Evolutionary conservation across 2,888 invertebrate genomes (phyloP), one percentile per base, ranked within the genome.

Genomic region (Pollenia griseotomentosa): DNA sequence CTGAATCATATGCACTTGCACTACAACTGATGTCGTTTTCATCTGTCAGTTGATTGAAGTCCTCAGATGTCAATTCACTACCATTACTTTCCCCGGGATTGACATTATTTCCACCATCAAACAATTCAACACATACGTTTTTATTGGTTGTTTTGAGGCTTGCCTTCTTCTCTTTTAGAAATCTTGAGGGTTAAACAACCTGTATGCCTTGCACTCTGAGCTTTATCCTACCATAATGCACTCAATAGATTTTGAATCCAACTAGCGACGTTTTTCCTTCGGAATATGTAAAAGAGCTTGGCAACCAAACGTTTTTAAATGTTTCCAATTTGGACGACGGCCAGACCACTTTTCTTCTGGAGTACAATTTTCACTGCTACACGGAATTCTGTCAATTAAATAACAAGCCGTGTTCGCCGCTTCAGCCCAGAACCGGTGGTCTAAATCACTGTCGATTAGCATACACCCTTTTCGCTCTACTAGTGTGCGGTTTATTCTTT

Each of bases 291-390:
- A 83, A 61, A 88, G 79, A 1, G 86, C 84, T 19, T 68, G 74
- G 12, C 86, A 88, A 3, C 88, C 86, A 75, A 87, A 88, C 7
- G 88, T 71, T 55, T 85, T 80, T n/a, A 88, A 59, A 12, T 53
- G 46, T 63, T 57, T 78, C 11, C 88, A 68, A 59, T 80, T 59
- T 53, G 85, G 84, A 65, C 61, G 74, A 66, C 51, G 71, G 0
- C 70, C 68, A 11, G 74, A 51, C 85, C 89, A 88, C 40, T 85
- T 61, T 84, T 87, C 86, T 68, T 88, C 81, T 10, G 88, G 87
- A 55, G 61, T 79, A 19, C 57, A 23, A 7, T 82, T 51, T 12
- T 78, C 61, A 53, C 59, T 61, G 53, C 81, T 80, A 48, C 85
- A 86, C 2, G 86, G 87, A 16, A 85, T 48, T 46, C 79, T 46